Evolutionary conservation across 2,888 invertebrate genomes (phyloP), one percentile per base, ranked within the genome.

Genomic region (Euspilapteryx auroguttella): DNA sequence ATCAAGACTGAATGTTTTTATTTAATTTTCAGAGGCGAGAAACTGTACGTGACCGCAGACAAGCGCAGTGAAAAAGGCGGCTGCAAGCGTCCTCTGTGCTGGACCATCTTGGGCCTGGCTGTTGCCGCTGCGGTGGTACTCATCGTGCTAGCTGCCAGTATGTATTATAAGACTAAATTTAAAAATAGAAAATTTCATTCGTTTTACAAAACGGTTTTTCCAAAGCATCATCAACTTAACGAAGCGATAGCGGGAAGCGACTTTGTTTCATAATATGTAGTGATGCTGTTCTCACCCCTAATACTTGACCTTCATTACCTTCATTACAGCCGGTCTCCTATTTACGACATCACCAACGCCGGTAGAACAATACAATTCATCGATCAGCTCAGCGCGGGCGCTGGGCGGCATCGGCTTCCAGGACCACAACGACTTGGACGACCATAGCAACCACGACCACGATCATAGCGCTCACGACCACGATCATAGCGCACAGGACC

Each of bases 21-120:
- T n/a, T n/a, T n/a, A n/a, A n/a, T n/a, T 51, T 83, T 29, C 80
- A 88, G 89, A 61, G 88, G 89, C 31, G 89, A 89, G 59, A 89
- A 89, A 53, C 61, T 89, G 31, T 89, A 88, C 52, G 86, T 89
- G 33, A 89, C 89, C 9, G 87, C 87, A 49, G 89, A 89, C 58
- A 88, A 88, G 52, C 77, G 87, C 31, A 81, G 87, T 29, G 82
- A 83, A 34, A 82, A 82, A 45, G 78, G 86, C 27, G 81, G 83
- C 25, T 82, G 82, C 50, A 82, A 83, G 46, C 79, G 81, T 31
- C 82, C 84, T 48, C 81, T 82, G 39, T 87, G 87, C 54, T 88
- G 88, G 86, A 80, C 82, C 14, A 68, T 85, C 30, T 80, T 85
- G 35, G 71, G 84, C 21, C 73, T 83, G 13, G 65, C 86, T 27